Evolutionary conservation across 2,888 invertebrate species (phyloP).

Genomic region (Calliopum simillimum): DNA sequence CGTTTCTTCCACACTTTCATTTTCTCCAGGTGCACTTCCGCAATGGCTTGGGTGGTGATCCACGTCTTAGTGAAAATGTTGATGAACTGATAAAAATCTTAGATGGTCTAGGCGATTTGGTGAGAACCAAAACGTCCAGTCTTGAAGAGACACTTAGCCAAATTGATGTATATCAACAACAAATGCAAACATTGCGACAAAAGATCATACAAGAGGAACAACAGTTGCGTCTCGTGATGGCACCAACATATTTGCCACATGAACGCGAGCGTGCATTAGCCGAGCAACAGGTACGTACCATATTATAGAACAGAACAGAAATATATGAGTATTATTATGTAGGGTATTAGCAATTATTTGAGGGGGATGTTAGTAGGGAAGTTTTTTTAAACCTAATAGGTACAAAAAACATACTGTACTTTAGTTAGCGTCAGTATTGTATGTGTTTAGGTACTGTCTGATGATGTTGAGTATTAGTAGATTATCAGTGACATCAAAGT

Average conservation of each 20-base stretch:
- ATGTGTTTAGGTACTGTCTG: too few relatives aligned
- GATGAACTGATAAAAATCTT: constrained; percentile 77
- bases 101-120: constrained; percentile 69
- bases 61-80: constrained; percentile 79
- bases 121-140: constrained; percentile 67
- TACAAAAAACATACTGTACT: too few relatives aligned
- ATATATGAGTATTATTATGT: too few relatives aligned
- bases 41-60: constrained; percentile 84
- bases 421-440: too few relatives aligned
- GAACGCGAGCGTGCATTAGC: constrained; percentile 84
- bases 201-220: constrained; percentile 90
- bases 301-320: background rate
- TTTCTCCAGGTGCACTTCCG: constrained; percentile 83
- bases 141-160: constrained; percentile 84
- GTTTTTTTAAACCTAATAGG: too few relatives aligned
- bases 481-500: too few relatives aligned
- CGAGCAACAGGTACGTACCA: constrained; percentile 85
- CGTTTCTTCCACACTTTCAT: constrained; percentile 9
- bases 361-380: too few relatives aligned
- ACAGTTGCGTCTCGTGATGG: constrained; percentile 83
- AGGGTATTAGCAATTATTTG: too few relatives aligned
- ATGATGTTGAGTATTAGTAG: too few relatives aligned
- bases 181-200: constrained; percentile 85
- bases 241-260: constrained; percentile 84
- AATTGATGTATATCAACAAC: constrained; percentile 88